Base-by-base conservation (phyloP, 2,888 invertebrate species). In the Polyommatus iphigenia region DNA sequence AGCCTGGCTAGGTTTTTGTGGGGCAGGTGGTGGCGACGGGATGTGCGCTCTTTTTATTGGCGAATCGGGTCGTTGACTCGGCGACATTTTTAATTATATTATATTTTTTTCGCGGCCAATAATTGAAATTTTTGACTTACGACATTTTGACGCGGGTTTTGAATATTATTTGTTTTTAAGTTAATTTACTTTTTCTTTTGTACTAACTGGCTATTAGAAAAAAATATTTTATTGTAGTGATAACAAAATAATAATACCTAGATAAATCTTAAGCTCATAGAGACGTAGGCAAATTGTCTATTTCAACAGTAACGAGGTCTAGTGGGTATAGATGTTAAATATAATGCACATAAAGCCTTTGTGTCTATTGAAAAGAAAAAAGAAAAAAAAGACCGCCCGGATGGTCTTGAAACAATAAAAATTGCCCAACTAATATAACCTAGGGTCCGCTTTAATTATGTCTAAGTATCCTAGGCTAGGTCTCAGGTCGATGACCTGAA, bases 11-110 rank as follows among this genome's bases (percentile, higher is more conserved):
- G 88, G 89, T 91, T 92, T 92, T 92, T 92, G 90, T 87, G 82
- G 85, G 87, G 90, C 92, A 92, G 92, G 92, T 92, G 92, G 89
- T 67, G 67, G 67, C 67, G 67, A 67, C 90, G 89, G 73, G 91
- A 91, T 89, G 85, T 82, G 80, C 79, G 81, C 83, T 89, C 87
- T 81, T 90, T 90, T 90, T 90, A 88, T 91, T 91, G 89, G 88
- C 82, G 83, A 81, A 83, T 79, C 78, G 88, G 91, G 91, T 89
- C 92, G 88, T 83, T 86, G 85, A 91, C 91, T 91, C 86, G 83
- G 67, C 24, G 76, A 71, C 41, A 75, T 77, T 79, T 80, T 81
- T 79, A 78, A 77, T 80, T 77, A 32, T 67, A 62, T 13, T 24
- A 36, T 57, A 2, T 67, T 67, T 67, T 18, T 8, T 32, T 67